A percentile compares a stretch with the other conserved stretches of the same genome.
Evolutionary conservation across 2,113 vertebrate species (phyloP).

Genomic region (Poeciliopsis retropinna): DNA sequence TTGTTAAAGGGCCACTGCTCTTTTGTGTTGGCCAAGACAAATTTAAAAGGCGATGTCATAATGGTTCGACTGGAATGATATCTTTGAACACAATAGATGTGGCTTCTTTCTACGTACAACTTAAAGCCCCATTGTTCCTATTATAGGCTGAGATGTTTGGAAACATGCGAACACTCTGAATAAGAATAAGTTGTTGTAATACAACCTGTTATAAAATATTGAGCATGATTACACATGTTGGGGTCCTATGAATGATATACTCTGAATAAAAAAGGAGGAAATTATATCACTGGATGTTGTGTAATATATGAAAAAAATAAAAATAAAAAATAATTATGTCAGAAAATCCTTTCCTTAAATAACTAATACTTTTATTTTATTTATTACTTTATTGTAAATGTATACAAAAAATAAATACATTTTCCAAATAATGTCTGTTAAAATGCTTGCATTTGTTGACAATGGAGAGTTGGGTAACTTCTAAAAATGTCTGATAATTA

Average conservation of each 20-base stretch:
- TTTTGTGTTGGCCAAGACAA: constrained; percentile 80
- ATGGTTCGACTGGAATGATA: constrained; percentile 83
- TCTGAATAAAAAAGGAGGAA: constrained; percentile 37
- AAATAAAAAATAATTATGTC: constrained; percentile 6
- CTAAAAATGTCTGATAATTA: too few species aligned
- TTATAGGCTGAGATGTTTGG: constrained; percentile 80
- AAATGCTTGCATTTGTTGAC: too few species aligned
- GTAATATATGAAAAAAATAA: neutral
- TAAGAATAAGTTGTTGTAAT: constrained; percentile 80
- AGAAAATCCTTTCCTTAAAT: too few species aligned
- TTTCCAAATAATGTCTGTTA: neutral
- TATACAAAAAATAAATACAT: neutral
- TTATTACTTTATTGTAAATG: neutral
- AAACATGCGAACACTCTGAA: constrained; percentile 79
- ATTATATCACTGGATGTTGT: constrained; percentile 15
- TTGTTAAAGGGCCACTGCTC: constrained; percentile 85
- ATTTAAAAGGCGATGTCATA: constrained; percentile 83
- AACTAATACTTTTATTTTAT: too few species aligned
- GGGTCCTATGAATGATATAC: constrained; percentile 71
- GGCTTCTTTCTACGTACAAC: constrained; percentile 81
- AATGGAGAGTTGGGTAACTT: too few species aligned
- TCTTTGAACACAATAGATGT: constrained; percentile 80
- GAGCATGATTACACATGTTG: constrained; percentile 78
- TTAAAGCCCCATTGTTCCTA: constrained; percentile 80
- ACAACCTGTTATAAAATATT: constrained; percentile 82